A percentile compares a stretch with the other conserved stretches of the same genome.
Evolutionary conservation across 1,140 invertebrate species (phyloP).

Genomic region (Stegodyphus dumicola): DNA sequence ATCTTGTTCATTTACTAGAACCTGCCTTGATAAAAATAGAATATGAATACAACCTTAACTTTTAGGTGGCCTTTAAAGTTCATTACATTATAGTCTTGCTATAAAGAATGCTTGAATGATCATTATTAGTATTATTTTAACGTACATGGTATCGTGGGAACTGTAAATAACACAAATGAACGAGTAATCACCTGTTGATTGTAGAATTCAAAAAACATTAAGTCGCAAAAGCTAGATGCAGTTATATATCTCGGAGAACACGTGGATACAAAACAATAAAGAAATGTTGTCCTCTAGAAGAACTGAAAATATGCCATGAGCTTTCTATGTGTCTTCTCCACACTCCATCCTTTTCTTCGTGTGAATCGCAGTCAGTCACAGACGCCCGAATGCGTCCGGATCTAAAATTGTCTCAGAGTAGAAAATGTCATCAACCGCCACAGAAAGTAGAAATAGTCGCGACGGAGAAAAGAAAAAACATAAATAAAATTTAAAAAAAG

Average conservation of each 20-base stretch:
- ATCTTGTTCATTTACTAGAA: no score
- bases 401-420: conserved; percentile 51
- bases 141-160: no score
- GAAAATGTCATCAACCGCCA: conserved; percentile 51
- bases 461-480: conserved; percentile 5
- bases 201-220: no score
- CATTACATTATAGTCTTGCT: no score
- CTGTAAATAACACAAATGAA: no score
- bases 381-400: not conserved
- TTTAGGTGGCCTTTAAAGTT: no score
- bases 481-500: no score
- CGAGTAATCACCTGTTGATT: no score
- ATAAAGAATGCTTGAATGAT: no score
- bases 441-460: conserved; percentile 38
- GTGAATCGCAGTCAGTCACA: conserved; percentile 21
- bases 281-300: not conserved
- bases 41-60: no score
- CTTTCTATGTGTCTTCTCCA: not conserved
- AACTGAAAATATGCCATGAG: not conserved
- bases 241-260: not conserved
- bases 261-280: not conserved
- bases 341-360: not conserved
- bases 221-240: not conserved
- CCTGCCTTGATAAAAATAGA: no score
- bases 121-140: no score